Conservation (phyloP, 2,888 invertebrate species). For the Eilema griseolum region DNA sequence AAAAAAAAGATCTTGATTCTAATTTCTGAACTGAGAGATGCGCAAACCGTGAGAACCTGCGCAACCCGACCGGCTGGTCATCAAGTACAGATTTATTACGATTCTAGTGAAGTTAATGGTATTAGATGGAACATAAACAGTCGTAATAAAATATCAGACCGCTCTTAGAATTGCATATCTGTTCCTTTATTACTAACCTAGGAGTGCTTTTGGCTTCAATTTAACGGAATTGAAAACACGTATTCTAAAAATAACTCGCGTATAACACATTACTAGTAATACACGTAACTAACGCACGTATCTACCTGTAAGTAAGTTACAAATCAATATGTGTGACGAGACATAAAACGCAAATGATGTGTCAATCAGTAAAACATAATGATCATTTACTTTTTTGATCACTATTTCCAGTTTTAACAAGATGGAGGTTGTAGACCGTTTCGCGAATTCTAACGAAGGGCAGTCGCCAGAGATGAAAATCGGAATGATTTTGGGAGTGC, state of each 20-base stretch:
- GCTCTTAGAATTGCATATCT: neutral
- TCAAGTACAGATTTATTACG: neutral
- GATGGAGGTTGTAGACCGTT: neutral
- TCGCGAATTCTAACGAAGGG: neutral
- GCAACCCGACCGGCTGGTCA: neutral
- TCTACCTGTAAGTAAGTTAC: neutral
- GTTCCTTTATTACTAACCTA: neutral
- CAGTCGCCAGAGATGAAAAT: neutral
- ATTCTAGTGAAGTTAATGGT: neutral
- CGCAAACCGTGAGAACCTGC: neutral
- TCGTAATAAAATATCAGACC: neutral
- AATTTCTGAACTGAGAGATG: neutral
- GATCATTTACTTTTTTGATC: neutral
- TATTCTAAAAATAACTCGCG: neutral
- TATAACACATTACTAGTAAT: no score
- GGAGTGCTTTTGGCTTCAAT: neutral
- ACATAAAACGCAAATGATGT: neutral
- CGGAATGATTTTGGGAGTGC: neutral
- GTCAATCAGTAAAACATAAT: neutral
- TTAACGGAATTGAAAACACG: neutral
- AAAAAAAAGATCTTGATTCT: neutral
- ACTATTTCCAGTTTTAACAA: neutral
- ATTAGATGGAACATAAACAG: neutral
- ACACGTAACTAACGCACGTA: neutral
- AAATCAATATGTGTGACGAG: neutral